Base-by-base conservation (phyloP, 2,113 vertebrate species). In the Ammospiza nelsoni region DNA sequence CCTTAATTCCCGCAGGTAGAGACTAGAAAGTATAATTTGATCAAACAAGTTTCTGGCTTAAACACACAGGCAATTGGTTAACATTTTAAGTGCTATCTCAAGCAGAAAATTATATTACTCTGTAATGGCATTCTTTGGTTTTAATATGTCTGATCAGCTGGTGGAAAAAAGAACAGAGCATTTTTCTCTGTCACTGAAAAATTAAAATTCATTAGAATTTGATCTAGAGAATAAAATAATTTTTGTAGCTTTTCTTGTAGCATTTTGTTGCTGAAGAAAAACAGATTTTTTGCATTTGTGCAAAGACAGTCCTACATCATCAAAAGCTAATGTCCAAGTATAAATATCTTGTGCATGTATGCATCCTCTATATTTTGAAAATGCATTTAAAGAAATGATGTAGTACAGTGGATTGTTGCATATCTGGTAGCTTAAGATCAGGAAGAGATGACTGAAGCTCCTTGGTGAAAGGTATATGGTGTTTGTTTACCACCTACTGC, bases 401-500 rank as follows among this genome's bases (percentile, higher is more conserved):
- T 22, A 58, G 31, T n/a, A 51, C 43, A n/a, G 35, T 52, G 76
- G 49, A 23, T 83, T 68, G 44, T 44, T 90, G 52, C n/a, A 20
- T 88, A 67, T 68, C 63, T 67, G 57, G 51, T 80, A 63, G 59
- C 44, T 92, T 8, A 39, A 71, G 63, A 92, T 90, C 29, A 54
- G 52, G 63, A 80, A 59, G 24, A 67, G 67, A 88, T 14, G 43
- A 35, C 52, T 49, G 65, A 89, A 79, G 22, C n/a, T 87, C 79
- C 83, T 88, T 43, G 52, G 85, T 91, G 93, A 67, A 91, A 87
- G 79, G 68, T 90, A 20, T 57, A 33, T 49, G 24, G 24, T 88
- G 35, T 88, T 95, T 95, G 84, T 94, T 95, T 95, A 94, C 78
- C 72, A 72, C 83, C 68, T 86, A 74, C 83, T 67, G 85, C 79